phyloP scores from a whole-genome alignment of 2,113 vertebrate genomes.

The Pomatorhinus ruficollis region DNA sequence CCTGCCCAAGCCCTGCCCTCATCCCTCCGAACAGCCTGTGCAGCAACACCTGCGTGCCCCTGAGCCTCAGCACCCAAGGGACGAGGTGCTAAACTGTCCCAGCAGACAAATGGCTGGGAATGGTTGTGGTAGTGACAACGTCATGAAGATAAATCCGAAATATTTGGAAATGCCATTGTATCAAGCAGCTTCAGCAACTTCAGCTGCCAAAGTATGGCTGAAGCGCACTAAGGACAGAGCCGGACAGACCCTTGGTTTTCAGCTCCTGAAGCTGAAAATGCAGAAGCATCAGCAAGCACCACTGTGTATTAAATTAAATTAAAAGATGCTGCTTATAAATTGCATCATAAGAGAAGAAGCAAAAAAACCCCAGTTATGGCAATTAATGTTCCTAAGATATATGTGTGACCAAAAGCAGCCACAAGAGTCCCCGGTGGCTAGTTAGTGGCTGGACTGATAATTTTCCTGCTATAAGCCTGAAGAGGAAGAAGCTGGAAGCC shows the following conservation, averaged over 20 bases:
- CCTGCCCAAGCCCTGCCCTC: not conserved
- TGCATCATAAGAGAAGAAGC: not conserved
- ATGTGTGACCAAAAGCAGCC: not conserved
- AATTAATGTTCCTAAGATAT: not conserved
- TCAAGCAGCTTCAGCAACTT: not conserved
- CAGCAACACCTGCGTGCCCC: not conserved
- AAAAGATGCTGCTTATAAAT: not conserved
- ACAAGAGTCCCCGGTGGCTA: not conserved
- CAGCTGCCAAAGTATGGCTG: not conserved
- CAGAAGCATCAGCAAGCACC: not conserved
- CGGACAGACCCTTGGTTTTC: not conserved
- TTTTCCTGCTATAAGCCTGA: not conserved
- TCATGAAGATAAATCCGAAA: not conserved
- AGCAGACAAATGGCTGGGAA: not conserved
- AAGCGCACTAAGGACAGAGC: not conserved
- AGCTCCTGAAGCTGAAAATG: not conserved
- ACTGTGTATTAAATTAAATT: not conserved
- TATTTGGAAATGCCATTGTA: not conserved
- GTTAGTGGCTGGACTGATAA: not conserved
- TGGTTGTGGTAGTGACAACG: not conserved
- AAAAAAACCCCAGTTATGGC: fast-evolving
- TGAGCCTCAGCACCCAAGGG: not conserved
- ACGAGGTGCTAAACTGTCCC: not conserved
- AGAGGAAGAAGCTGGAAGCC: not conserved
- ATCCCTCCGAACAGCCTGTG: not conserved